Evolutionary conservation across 2,113 vertebrate species (phyloP), one percentile per base, ranked within the genome.

Genomic region (Collichthys lucidus): DNA sequence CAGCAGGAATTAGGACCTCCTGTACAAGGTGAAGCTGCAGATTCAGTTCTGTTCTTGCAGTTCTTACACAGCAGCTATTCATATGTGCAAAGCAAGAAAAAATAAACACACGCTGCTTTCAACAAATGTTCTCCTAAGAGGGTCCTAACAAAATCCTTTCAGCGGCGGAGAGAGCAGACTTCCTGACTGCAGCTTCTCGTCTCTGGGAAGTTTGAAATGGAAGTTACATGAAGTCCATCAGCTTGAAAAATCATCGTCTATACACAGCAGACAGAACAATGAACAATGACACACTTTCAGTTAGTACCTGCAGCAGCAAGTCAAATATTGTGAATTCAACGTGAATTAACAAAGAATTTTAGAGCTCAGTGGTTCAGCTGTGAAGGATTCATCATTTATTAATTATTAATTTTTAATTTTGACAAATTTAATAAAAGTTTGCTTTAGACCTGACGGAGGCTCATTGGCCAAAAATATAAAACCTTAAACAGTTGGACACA

Each of bases 11-110:
- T 29, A 2, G 29, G n/a, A 53, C 44, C 19, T 59, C 50, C 20
- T 2, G 22, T 14, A 61, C 70, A 19, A 17, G 47, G 7, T 17
- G 31, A 80, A 42, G 55, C 62, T 49, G 26, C 60, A 24, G 56
- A 55, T 56, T 55, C 15, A 1, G 4, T 24, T 62, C 56, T 73
- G 56, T 22, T 49, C 49, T 35, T 59, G 44, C 69, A n/a, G n/a
- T n/a, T n/a, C n/a, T n/a, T n/a, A 72, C 77, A 85, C 65, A 85
- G 77, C 15, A 31, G 44, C 61, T 56, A 67, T 80, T 87, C 74
- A 82, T 65, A 29, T 3, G 53, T 5, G 26, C 55, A n/a, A 26
- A 47, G 82, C 40, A 22, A 31, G n/a, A 69, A 46, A 55, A 80
- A 84, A 74, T 55, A 78, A 81, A 74, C 74, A 74, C 40, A 12